Base-by-base conservation (phyloP, 2,113 vertebrate genomes). In the Nanger granti region DNA sequence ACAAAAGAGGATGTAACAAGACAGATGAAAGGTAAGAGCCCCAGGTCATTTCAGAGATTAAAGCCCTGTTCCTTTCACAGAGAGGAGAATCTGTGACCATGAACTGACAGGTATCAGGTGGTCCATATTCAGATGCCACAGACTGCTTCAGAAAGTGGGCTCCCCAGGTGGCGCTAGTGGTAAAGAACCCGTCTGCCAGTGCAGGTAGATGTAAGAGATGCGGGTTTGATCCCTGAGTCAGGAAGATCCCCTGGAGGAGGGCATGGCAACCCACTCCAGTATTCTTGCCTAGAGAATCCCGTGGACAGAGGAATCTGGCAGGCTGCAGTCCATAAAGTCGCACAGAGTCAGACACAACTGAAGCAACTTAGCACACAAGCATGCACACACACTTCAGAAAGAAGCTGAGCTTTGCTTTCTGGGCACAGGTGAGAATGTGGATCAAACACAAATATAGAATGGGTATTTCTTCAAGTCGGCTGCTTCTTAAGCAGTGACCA, bases 371-470 rank as follows among this genome's bases (percentile, higher is more conserved):
- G 37, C 69, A 41, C 69, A 26, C 22, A 76, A 41, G 69, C 37
- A 24, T 26, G 69, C 10, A 26, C 69, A 76, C 69, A 76, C 5
- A 1, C 31, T 54, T 83, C 13, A 1, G 29, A 54, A 37, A 9
- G 22, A 64, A 49, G 17, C 44, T 7, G 4, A 49, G n/a, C 14
- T 7, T 15, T 7, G 17, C 41, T 41, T 13, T 20, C 47, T 3
- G 20, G 49, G 7, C 17, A 18, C 13, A 6, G 79, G 24, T 7
- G 41, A 94, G 7, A 4, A 8, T 8, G 4, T 2, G 28, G 52
- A 13, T 4, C 86, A 22, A 41, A 41, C 31, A 31, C 9, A 12
- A 18, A 3, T 3, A 8, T 0, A 24, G 5, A 24, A 17, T 2
- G 26, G 64, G 14, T 1, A 1, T 54, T 87, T n/a, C 34, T 37